Conservation (phyloP, 2,113 vertebrate species). For the Cyphomyrus plagiostoma region DNA sequence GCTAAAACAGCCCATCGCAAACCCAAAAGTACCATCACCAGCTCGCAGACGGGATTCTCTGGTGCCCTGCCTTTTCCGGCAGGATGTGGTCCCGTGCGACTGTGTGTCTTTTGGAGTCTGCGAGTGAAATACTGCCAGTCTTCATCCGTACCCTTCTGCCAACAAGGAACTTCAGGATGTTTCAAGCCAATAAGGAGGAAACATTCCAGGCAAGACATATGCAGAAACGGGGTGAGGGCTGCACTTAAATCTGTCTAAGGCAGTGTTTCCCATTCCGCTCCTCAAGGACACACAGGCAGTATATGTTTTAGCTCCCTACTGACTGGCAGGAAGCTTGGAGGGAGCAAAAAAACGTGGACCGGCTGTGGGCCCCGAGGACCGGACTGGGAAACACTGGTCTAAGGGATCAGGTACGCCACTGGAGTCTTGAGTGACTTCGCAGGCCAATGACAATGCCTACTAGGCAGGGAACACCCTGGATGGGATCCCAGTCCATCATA, state of each 20-base stretch:
- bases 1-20: background rate
- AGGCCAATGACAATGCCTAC: background rate
- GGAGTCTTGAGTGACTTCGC: background rate
- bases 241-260: background rate
- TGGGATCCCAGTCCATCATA: background rate
- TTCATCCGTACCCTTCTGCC: background rate
- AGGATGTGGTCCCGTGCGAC: background rate
- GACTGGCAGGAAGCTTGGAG: background rate
- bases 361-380: background rate
- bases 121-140: background rate
- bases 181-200: background rate
- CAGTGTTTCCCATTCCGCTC: background rate
- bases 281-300: no score
- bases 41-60: background rate
- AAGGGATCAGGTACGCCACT: background rate
- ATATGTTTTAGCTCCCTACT: background rate
- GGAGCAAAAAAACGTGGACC: background rate
- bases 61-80: background rate
- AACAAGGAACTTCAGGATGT: background rate
- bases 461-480: background rate
- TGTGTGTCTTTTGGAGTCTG: background rate
- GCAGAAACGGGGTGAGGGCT: background rate
- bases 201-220: background rate
- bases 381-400: background rate
- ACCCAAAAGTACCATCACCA: background rate